Base-by-base conservation (phyloP, 2,113 vertebrate species). In the Caracal caracal region DNA sequence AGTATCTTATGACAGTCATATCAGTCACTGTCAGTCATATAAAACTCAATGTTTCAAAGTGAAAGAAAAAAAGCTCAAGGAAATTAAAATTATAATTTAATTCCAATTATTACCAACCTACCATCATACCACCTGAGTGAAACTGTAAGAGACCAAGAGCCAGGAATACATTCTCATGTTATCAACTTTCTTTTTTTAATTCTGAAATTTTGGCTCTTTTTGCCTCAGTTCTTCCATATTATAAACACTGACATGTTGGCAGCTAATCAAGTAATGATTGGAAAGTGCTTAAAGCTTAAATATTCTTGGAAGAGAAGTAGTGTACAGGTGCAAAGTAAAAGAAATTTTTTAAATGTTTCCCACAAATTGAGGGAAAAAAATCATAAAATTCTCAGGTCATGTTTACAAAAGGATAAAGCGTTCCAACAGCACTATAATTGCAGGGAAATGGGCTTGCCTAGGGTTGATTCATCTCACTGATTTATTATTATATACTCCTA, bases 291-390 rank as follows among this genome's bases (percentile, higher is more conserved):
- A 92, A 95, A 98, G 96, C 94, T 97, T 92, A 95, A 98, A 98
- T 97, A 97, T 97, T 97, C 96, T 98, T 98, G 97, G 96, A 98
- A 97, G 96, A 97, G 95, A 95, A 97, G 87, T 86, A 65, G 90
- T 63, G 75, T 97, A 97, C 97, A 98, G 97, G 97, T 98, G 97
- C 96, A 96, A 94, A 97, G 86, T 87, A 94, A 97, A 94, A 96
- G 93, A 95, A 92, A 85, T 56, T 82, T 96, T 90, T 59, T 28
- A 89, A 97, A 97, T 97, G 92, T 97, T 98, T 94, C 93, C 75
- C 84, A 95, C 95, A 97, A 97, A 97, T 95, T 70, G 63, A 92
- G 56, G 12, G 6, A 51, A 86, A 93, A 94, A 90, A 80, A 28
- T n/a, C 53, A 90, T 47, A 66, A 91, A 93, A 95, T 87, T 96